phyloP scores from a whole-genome alignment of 2,888 invertebrate species.

The Nomada hirtipes region DNA sequence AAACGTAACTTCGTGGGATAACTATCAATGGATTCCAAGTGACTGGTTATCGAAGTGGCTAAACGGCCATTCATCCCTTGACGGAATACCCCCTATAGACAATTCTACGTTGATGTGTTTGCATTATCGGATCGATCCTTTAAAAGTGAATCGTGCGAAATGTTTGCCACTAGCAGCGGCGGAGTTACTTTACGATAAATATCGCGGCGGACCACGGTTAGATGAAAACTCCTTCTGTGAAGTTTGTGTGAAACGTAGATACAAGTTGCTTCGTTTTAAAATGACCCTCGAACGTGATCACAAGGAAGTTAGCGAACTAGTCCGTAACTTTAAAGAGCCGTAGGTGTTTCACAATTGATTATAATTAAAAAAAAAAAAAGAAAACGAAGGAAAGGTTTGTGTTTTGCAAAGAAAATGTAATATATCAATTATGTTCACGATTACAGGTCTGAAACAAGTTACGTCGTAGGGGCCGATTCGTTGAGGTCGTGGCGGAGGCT shows the following conservation, averaged over 20 bases:
- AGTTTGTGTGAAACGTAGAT: slow-evolving; percentile 85
- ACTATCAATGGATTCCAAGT: slow-evolving; percentile 85
- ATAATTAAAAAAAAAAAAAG: background rate
- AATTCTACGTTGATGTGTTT: slow-evolving; percentile 84
- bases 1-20: slow-evolving; percentile 64
- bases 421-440: slow-evolving; percentile 5
- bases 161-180: slow-evolving; percentile 83
- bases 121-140: slow-evolving; percentile 85
- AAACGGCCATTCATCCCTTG: slow-evolving; percentile 71
- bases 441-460: slow-evolving; percentile 79
- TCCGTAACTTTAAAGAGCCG: slow-evolving; percentile 83
- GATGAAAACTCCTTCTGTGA: slow-evolving; percentile 80
- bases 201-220: slow-evolving; percentile 84
- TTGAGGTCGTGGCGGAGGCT: slow-evolving; percentile 86
- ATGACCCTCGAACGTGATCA: slow-evolving; percentile 85
- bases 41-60: slow-evolving; percentile 86
- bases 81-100: slow-evolving; percentile 83
- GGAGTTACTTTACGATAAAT: slow-evolving; percentile 84
- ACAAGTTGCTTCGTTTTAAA: slow-evolving; percentile 84
- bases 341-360: slow-evolving; percentile 51
- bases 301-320: slow-evolving; percentile 83
- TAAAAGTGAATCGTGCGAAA: slow-evolving; percentile 84
- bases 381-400: background rate
- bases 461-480: slow-evolving; percentile 86
- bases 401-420: too few species aligned